A percentile compares a stretch with the other conserved stretches of the same genome.
Conservation (phyloP, 2,797 vertebrate species). For the Neoniphon sammara region DNA sequence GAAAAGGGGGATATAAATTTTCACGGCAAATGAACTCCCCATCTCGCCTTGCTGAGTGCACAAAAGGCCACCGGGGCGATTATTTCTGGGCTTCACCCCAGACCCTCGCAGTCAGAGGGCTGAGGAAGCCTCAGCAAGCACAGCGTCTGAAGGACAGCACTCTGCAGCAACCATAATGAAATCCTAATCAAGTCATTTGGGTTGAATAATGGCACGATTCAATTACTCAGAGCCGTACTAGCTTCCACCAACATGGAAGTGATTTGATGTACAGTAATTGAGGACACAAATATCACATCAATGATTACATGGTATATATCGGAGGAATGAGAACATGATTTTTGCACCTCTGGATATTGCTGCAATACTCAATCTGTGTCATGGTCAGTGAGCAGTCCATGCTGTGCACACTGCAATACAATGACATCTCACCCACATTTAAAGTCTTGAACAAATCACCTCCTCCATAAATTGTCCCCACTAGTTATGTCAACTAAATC, state of each 20-base stretch:
- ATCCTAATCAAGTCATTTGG: background rate
- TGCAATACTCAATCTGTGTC: background rate
- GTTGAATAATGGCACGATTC: constrained; percentile 14
- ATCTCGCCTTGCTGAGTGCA: constrained; percentile 65
- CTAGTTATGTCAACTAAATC: too few relatives aligned
- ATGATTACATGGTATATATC: too few relatives aligned
- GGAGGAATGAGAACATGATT: too few relatives aligned
- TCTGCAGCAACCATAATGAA: constrained; percentile 1
- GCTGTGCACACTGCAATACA: too few relatives aligned
- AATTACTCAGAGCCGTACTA: background rate
- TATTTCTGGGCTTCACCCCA: constrained; percentile 53
- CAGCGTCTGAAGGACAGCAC: constrained; percentile 35
- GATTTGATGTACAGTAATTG: too few relatives aligned
- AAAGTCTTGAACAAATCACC: background rate
- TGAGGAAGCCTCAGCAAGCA: constrained; percentile 30
- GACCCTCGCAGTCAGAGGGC: constrained; percentile 28
- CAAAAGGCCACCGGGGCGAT: constrained; percentile 69
- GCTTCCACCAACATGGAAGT: too few relatives aligned
- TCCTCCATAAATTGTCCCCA: too few relatives aligned
- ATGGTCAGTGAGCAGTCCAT: background rate
- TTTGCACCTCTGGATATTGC: background rate
- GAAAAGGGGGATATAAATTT: constrained; percentile 71
- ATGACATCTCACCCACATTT: background rate
- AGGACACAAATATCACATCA: too few relatives aligned
- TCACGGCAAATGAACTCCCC: constrained; percentile 73